Base-by-base conservation (phyloP, 92 coral and sea anemone genomes). In the Galaxea fascicularis region DNA sequence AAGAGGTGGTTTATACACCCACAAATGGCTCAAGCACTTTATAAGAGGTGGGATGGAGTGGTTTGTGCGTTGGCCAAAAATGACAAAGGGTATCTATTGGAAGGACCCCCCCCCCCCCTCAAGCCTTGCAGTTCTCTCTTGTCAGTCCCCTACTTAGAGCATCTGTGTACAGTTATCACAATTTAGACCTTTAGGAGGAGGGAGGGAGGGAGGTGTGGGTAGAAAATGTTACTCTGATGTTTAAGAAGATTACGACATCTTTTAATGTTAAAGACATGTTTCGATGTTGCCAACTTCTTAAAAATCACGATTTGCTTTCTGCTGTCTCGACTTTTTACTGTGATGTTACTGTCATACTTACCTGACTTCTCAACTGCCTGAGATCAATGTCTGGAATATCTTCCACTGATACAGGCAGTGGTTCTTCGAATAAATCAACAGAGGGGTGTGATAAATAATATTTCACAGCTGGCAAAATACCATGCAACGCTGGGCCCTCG, bases 301-400 rank as follows among this genome's bases (percentile, higher is more conserved):
- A n/a, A n/a, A n/a, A n/a, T n/a, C n/a, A n/a, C n/a, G n/a, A n/a
- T n/a, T n/a, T n/a, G n/a, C n/a, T n/a, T n/a, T n/a, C n/a, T n/a
- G n/a, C n/a, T n/a, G n/a, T n/a, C n/a, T n/a, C n/a, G n/a, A n/a
- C n/a, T n/a, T n/a, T n/a, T n/a, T n/a, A n/a, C n/a, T n/a, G n/a
- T n/a, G n/a, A n/a, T n/a, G n/a, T n/a, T n/a, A 63, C 30, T 63
- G 68, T 63, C 68, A 63, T 24, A 63, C 90, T 77, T 41, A 87
- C 91, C 89, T 87, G 86, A 35, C 49, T 81, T 25, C 87, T 69
- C 65, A 82, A 22, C 65, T 57, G 74, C 58, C 82, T 80, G 71
- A 91, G 82, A 29, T 88, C 92, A 26, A 79, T 71, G 85, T 91
- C 92, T 65, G 95, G 90, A 54, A 91, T 79, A 73, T 91, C 94